Conservation (phyloP, 2,113 vertebrate species). For the Jaculus jaculus region DNA sequence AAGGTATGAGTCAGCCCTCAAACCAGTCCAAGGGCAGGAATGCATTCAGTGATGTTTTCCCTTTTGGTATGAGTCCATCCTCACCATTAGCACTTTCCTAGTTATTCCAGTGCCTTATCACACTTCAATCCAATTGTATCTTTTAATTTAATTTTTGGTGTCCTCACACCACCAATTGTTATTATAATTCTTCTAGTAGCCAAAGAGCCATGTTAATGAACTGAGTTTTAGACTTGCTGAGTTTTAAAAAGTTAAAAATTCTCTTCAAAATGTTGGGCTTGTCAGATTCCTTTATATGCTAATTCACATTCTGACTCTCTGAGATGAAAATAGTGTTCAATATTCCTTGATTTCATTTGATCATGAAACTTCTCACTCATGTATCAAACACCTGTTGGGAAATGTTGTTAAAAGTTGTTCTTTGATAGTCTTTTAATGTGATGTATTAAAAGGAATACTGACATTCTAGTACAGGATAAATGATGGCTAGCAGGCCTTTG, state of each 20-base stretch:
- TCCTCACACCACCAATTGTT: neutral
- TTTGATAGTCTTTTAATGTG: slow-evolving; percentile 12
- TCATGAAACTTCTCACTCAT: neutral
- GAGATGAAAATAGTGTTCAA: slow-evolving; percentile 16
- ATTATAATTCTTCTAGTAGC: neutral
- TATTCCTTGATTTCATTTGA: slow-evolving; percentile 33
- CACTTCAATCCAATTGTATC: neutral
- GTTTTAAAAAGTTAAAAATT: slow-evolving; percentile 2
- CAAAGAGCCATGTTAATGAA: neutral
- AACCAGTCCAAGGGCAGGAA: neutral
- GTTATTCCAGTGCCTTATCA: neutral
- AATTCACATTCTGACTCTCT: neutral
- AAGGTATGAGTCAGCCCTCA: neutral
- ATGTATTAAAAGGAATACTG: neutral
- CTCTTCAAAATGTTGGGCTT: neutral
- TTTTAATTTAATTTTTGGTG: neutral
- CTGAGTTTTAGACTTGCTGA: neutral
- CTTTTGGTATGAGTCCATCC: neutral
- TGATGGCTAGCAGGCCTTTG: too few relatives aligned
- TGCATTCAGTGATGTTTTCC: neutral
- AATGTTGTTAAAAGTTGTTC: neutral
- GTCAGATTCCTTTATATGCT: slow-evolving; percentile 1
- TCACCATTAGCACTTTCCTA: neutral
- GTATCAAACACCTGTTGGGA: neutral
- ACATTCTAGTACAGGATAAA: neutral